phyloP scores from a whole-genome alignment of 92 coral and sea anemone genomes.

The Montipora capitata region DNA sequence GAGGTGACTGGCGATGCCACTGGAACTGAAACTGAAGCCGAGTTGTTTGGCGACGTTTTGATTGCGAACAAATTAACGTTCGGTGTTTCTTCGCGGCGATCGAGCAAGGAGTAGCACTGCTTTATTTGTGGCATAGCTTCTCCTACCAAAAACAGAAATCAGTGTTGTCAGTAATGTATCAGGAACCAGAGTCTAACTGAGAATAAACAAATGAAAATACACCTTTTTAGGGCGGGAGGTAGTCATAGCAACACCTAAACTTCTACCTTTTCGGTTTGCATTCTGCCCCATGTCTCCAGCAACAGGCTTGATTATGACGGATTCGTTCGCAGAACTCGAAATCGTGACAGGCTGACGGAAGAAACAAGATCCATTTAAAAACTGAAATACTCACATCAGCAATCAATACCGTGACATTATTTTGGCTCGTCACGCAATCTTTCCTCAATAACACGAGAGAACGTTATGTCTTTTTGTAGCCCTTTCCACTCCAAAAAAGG shows the following conservation, averaged over 20 bases:
- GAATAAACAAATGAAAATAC: too few species aligned
- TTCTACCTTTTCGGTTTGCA: not conserved
- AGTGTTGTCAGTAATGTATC: not conserved
- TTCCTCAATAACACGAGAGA: not conserved
- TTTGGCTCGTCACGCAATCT: too few species aligned
- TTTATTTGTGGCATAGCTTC: constrained; percentile 77
- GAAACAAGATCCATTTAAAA: not conserved
- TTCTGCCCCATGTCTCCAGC: not conserved
- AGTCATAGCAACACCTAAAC: not conserved
- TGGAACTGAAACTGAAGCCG: constrained; percentile 24
- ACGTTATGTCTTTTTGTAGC: too few species aligned
- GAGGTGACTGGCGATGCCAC: constrained; percentile 27
- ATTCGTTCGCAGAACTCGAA: constrained; percentile 9
- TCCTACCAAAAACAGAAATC: not conserved
- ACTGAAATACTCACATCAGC: too few species aligned
- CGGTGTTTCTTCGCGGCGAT: constrained; percentile 44
- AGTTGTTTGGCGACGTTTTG: constrained; percentile 47
- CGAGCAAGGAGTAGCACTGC: constrained; percentile 76
- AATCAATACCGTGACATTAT: too few species aligned
- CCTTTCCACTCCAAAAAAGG: too few species aligned
- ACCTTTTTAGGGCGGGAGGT: not conserved
- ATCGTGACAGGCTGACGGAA: constrained; percentile 12
- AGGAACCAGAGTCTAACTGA: not conserved
- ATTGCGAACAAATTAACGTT: constrained; percentile 43
- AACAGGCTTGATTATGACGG: not conserved